Base-by-base conservation (phyloP, 2,797 vertebrate genomes). In the Gallinago stenura region DNA sequence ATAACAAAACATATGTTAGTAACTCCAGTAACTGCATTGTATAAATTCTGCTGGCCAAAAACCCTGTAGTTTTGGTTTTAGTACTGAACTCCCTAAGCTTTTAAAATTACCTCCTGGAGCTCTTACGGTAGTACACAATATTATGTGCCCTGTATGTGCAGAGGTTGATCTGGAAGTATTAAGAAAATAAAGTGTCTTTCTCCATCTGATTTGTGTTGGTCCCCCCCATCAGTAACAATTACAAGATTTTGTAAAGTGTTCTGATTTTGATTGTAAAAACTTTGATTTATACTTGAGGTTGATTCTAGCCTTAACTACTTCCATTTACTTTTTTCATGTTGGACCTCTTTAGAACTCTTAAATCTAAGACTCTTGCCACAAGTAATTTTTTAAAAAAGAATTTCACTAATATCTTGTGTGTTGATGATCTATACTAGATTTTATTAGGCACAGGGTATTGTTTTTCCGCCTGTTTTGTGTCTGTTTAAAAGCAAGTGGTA, bases 381-480 rank as follows among this genome's bases (percentile, higher is more conserved):
- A 78, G 13, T 14, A 65, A 3, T 14, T 37, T 37, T 75, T 39
- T 28, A 1, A 41, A 51, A 72, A 6, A 7, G 0, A 1, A 8
- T 69, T 82, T 83, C 33, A 33, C 26, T 65, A 39, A 22, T 51
- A 30, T 22, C 22, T 39, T 54, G 10, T 58, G 46, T 58, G 41
- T 18, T 48, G 18, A 8, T 68, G 45, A 57, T 39, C 48, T 62
- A 0, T 18, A 90, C 41, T 33, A 62, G n/a, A 31, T 82, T 75
- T 91, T 58, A 7, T 80, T 80, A 25, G 15, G 7, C 2, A 2
- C 12, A 3, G 16, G 21, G 17, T 87, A 39, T 20, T 76, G 10
- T 6, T 33, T 41, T 7, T 3, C 4, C 1, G 1, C 12, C 2
- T 7, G 1, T 41, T 4, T 37, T 61, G 5, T 57, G 33, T 83